These are phyloP conservation scores for Automeris io DNA, from an alignment of 2,888 invertebrate genomes.

Conservation along the genomic window DNA sequence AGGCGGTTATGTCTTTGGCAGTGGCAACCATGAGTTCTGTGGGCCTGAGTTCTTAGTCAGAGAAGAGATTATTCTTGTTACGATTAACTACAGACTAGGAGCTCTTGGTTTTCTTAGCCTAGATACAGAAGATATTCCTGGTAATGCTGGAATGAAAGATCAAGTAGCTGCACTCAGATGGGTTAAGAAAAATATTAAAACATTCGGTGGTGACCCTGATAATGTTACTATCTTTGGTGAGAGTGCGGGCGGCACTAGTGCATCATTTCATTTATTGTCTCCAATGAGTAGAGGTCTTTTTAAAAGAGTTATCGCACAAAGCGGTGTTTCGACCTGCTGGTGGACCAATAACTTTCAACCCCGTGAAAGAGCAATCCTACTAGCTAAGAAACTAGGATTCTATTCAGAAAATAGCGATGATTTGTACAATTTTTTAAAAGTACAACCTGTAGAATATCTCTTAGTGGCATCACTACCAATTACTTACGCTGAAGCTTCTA, in stretches of 20 bases:
- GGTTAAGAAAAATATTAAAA: constrained; percentile 35
- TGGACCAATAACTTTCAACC: constrained; percentile 67
- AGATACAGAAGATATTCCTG: constrained; percentile 33
- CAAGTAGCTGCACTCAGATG: constrained; percentile 39
- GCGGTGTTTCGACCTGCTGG: constrained; percentile 77
- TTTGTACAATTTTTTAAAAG: constrained; percentile 25
- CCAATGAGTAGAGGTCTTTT: constrained; percentile 49
- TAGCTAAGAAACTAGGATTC: constrained; percentile 26
- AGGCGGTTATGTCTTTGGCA: constrained; percentile 46
- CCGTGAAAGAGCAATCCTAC: constrained; percentile 45
- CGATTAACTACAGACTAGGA: constrained; percentile 58
- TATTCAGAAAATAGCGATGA: constrained; percentile 22
- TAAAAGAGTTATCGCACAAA: constrained; percentile 75
- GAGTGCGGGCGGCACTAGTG: constrained; percentile 37
- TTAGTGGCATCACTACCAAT: constrained; percentile 13
- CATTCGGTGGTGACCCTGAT: constrained; percentile 40
- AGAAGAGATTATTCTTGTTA: constrained; percentile 52
- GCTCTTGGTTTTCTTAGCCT: constrained; percentile 51
- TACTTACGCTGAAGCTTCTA: constrained; percentile 14
- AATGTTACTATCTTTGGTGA: constrained; percentile 45
- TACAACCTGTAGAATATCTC: constrained; percentile 17
- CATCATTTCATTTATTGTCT: constrained; percentile 37
- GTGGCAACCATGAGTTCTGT: constrained; percentile 43
- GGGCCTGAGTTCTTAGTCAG: constrained; percentile 54
- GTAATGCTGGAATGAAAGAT: constrained; percentile 42